A percentile compares a stretch with the other conserved stretches of the same genome.
These are phyloP conservation scores for Miniopterus natalensis DNA, from an alignment of 2,113 vertebrate genomes.

Conservation along the genomic window DNA sequence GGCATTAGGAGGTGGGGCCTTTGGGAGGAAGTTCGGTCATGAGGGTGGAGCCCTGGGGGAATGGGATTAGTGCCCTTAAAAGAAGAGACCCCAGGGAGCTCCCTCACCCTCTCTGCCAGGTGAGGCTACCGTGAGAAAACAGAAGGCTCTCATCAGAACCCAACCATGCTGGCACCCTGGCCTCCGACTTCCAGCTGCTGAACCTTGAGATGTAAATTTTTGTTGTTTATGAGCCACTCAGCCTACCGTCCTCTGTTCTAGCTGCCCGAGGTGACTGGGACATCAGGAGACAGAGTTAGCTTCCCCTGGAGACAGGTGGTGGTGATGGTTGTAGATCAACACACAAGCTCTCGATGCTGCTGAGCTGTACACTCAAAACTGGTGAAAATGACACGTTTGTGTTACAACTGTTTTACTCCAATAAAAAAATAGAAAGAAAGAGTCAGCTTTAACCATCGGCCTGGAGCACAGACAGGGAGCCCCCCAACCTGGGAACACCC, in stretches of 20 bases:
- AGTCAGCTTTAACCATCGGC: neutral
- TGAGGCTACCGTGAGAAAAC: no score
- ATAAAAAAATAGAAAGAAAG: neutral
- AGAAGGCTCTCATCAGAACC: neutral
- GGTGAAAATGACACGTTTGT: neutral
- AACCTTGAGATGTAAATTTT: fast-evolving
- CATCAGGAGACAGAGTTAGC: neutral
- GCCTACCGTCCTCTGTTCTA: neutral
- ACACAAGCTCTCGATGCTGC: neutral
- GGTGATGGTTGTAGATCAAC: neutral
- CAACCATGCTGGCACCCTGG: fast-evolving
- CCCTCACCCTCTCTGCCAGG: neutral
- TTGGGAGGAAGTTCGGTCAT: neutral
- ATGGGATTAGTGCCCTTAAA: neutral
- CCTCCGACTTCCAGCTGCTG: neutral
- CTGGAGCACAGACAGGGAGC: neutral
- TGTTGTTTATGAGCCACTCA: neutral
- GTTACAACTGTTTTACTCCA: neutral
- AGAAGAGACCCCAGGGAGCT: neutral
- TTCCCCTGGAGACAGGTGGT: neutral
- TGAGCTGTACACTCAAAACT: neutral
- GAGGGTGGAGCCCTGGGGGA: neutral
- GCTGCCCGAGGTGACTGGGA: neutral
- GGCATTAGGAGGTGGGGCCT: neutral
- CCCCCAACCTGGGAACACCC: neutral